Base-by-base conservation (phyloP, 2,797 vertebrate species). In the Rhincodon typus region DNA sequence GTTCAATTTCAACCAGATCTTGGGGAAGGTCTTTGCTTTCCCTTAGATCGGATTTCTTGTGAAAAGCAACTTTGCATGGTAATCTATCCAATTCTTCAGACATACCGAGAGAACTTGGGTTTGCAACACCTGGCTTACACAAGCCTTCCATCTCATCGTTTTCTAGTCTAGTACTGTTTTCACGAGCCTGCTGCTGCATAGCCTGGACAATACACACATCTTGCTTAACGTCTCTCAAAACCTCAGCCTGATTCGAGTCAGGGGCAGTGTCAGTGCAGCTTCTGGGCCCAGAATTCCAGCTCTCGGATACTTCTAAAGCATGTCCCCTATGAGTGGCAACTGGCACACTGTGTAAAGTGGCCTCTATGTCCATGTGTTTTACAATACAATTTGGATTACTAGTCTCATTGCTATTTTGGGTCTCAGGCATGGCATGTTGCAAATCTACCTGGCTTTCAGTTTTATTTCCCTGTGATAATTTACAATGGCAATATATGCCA, bases 401-500 rank as follows among this genome's bases (percentile, higher is more conserved):
- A n/a, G 34, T 69, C n/a, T 93, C 62, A 25, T 23, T 93, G 62
- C n/a, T 42, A 42, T 67, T 42, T 21, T 93, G 90, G 66, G 19
- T 69, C n/a, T 93, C 66, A n/a, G 67, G 62, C 42, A 67, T 8
- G 10, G 62, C 10, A 5, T 66, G 25, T 93, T n/a, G 34, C 90
- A 93, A 93, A 38, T 93, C 62, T 42, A n/a, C 8, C 90, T 67
- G 90, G n/a, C 12, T 93, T 42, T 42, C 90, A 42, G 62, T 0
- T 93, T 93, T 93, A 93, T 42, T 93, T 4, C 62, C 62, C 62
- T 69, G 90, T 25, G 90, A 93, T 42, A 69, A 42, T 69, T 93
- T 93, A 69, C 90, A 93, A 42, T 93, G n/a, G 62, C 90, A 93
- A n/a, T 93, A 67, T 25, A 93, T 69, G 62, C 90, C 90, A 67